Conservation (phyloP, 2,888 invertebrate genomes). For the Lysandra coridon region DNA sequence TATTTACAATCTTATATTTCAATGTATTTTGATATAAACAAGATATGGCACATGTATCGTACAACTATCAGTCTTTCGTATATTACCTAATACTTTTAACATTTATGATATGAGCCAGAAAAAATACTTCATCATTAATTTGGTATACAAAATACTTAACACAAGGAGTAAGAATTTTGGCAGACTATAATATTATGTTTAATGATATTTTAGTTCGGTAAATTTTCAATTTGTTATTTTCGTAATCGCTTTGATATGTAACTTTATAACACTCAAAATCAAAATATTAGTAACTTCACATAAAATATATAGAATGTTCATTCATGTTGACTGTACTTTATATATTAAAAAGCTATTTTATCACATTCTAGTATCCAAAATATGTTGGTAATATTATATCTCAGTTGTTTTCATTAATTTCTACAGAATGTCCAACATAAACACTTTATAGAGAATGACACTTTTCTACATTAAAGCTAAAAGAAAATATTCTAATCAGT, state of each 20-base stretch:
- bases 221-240: neutral
- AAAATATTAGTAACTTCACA: neutral
- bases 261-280: neutral
- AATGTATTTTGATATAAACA: slow-evolving; percentile 41
- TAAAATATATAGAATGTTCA: neutral
- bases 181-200: neutral
- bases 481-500: slow-evolving; percentile 1
- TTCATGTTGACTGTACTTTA: neutral
- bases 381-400: neutral
- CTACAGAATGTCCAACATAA: neutral
- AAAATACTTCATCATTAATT: slow-evolving; percentile 21
- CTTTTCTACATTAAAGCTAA: slow-evolving; percentile 2
- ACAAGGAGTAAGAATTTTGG: slow-evolving; percentile 12
- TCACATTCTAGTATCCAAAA: neutral
- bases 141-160: neutral
- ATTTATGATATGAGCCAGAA: slow-evolving; percentile 24
- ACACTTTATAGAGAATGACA: neutral
- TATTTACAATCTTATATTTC: slow-evolving; percentile 39
- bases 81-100: slow-evolving; percentile 47
- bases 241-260: neutral
- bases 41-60: slow-evolving; percentile 74
- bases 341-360: neutral
- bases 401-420: neutral
- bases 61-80: slow-evolving; percentile 75
- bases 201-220: neutral